Evolutionary conservation across 2,888 invertebrate species (phyloP), one percentile per base, ranked within the genome.

Genomic region (Synergus gifuensis): DNA sequence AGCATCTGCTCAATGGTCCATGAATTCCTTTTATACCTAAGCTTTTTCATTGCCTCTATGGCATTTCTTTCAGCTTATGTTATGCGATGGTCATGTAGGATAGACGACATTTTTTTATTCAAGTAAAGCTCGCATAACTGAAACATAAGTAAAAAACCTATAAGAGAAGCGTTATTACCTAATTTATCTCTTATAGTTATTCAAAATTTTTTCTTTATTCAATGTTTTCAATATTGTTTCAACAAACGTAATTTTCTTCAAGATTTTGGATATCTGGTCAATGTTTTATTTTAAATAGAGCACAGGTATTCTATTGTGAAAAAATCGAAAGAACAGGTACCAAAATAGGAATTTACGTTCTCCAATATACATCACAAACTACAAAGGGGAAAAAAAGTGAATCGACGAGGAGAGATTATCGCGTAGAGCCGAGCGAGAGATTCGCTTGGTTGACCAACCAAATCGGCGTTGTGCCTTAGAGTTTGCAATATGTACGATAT

Each of bases 391-490:
- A 60, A 60, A 60, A 60, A 60, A 60, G 60, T 60, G 22, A 60
- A 60, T 60, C 60, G 22, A 22, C 22, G 7, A 22, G 60, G 60
- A 60, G 60, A 22, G 22, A 54, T 54, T 54, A 46, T 46, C 46
- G 76, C 60, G 60, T 78, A 78, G 76, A 69, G 22, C 73, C 54
- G 62, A 82, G 82, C 54, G 40, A 67, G 69, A 58, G 80, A 58
- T 40, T 62, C 80, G 80, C 80, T 77, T 79, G 82, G 49, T 14
- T 44, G n/a, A 42, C 82, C 82, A 81, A 82, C 76, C 82, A 67
- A n/a, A 58, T 66, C 82, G 76, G 49, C 16, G 49, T 16, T 54
- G 16, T 54, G 16, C 49, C 49, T 2, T 54, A 46, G 14, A 14
- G 46, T 54, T 54, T 54, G 16, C 14, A 16, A 54, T 54, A 54